phyloP scores from a whole-genome alignment of 1,140 invertebrate species.

The Hycleus cichorii region DNA sequence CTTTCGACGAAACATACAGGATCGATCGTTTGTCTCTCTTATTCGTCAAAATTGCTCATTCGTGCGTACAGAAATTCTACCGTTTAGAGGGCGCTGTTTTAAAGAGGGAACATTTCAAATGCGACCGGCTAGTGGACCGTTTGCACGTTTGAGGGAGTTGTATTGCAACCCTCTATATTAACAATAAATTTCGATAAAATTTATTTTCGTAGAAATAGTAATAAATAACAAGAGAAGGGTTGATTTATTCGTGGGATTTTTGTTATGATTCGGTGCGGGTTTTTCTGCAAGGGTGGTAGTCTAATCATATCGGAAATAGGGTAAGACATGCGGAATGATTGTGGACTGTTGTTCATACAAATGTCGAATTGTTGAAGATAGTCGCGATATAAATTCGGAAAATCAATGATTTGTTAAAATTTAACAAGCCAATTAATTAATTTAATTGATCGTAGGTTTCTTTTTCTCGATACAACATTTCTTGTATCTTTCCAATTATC shows the following conservation, averaged over 20 bases:
- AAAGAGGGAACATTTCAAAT: too few species aligned
- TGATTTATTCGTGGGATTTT: conserved; percentile 19
- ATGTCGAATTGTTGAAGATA: neutral
- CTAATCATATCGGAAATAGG: conserved; percentile 36
- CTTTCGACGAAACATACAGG: conserved; percentile 19
- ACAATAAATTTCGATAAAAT: too few species aligned
- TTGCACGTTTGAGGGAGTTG: too few species aligned
- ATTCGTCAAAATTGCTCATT: conserved; percentile 30
- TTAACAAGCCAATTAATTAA: neutral
- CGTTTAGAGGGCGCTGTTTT: conserved; percentile 37
- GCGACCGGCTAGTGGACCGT: too few species aligned
- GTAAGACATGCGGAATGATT: conserved; percentile 38
- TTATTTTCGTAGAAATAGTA: too few species aligned
- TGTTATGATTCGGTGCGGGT: conserved; percentile 30
- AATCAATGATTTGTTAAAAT: neutral
- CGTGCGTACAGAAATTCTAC: conserved; percentile 31
- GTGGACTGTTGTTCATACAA: conserved; percentile 4
- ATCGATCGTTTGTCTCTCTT: conserved; percentile 30
- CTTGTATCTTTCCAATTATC: too few species aligned
- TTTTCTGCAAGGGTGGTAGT: conserved; percentile 8
- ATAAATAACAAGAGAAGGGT: neutral
- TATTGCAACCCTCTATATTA: too few species aligned
- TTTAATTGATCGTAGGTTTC: neutral
- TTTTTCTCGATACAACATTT: neutral
- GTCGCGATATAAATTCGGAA: neutral